Evolutionary conservation across 2,888 invertebrate species (phyloP).

Genomic region (Tachystola acroxantha): DNA sequence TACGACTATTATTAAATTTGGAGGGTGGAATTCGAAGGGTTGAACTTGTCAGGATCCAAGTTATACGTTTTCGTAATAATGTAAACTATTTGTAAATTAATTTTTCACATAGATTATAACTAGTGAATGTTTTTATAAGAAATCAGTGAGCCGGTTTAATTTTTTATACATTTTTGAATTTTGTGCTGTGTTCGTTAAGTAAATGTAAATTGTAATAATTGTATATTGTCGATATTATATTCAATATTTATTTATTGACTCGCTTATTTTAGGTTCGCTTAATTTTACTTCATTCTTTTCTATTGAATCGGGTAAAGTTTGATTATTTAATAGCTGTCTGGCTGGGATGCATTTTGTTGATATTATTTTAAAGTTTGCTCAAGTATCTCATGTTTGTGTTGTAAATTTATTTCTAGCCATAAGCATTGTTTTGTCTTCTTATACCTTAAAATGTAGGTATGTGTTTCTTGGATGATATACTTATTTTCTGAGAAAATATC

Average conservation of each 20-base stretch:
- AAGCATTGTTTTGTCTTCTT: conserved; percentile 43
- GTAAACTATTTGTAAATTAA: conserved; percentile 73
- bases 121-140: conserved; percentile 63
- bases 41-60: conserved; percentile 64
- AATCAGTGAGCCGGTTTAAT: conserved; percentile 64
- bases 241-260: conserved; percentile 77
- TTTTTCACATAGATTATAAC: conserved; percentile 65
- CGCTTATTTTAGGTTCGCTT: conserved; percentile 64
- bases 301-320: conserved; percentile 45
- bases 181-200: conserved; percentile 78
- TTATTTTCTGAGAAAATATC: background rate
- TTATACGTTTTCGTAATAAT: conserved; percentile 71
- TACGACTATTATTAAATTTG: conserved; percentile 51
- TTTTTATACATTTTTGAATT: conserved; percentile 50
- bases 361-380: conserved; percentile 61
- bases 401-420: conserved; percentile 55
- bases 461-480: background rate
- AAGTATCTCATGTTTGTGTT: conserved; percentile 57
- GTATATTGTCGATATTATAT: conserved; percentile 71
- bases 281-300: conserved; percentile 30
- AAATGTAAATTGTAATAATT: conserved; percentile 75
- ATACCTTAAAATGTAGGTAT: conserved; percentile 20
- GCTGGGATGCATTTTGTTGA: conserved; percentile 61
- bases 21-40: conserved; percentile 46
- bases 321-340: conserved; percentile 52